Evolutionary conservation across 2,797 vertebrate species (phyloP).

Genomic region (Cryptoblepharus egeriae): DNA sequence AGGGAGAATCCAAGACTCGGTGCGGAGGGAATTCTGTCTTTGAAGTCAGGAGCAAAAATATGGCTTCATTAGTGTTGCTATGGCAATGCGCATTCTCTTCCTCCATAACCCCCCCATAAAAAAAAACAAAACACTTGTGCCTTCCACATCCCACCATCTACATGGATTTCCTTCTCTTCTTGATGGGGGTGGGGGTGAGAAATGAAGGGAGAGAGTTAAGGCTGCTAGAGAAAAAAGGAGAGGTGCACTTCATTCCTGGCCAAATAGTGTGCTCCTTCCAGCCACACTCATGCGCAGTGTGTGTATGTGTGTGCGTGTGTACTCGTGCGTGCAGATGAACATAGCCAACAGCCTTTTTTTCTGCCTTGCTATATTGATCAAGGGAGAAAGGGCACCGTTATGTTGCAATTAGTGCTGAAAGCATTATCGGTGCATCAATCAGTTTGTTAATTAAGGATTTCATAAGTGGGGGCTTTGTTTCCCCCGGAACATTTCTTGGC

Average conservation of each 20-base stretch:
- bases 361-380: not conserved
- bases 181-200: not conserved
- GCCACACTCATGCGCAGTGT: not conserved
- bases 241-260: not conserved
- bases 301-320: not conserved
- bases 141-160: not conserved
- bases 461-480: not conserved
- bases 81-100: not conserved
- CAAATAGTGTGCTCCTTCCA: not conserved
- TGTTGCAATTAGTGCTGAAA: not conserved
- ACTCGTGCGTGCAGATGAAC: not conserved
- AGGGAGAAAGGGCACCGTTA: not conserved
- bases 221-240: not conserved
- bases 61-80: slow-evolving; percentile 15
- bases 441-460: slow-evolving; percentile 1
- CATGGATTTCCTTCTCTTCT: not conserved
- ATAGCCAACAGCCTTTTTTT: not conserved
- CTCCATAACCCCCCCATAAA: not conserved
- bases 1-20: not conserved
- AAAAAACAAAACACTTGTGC: too few relatives aligned
- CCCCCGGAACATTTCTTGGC: not conserved
- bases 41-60: not conserved
- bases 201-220: not conserved
- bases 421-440: not conserved
- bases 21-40: not conserved